A percentile compares a stretch with the other conserved stretches of the same genome.
phyloP scores from a whole-genome alignment of 2,797 vertebrate genomes.

The Falco cherrug region DNA sequence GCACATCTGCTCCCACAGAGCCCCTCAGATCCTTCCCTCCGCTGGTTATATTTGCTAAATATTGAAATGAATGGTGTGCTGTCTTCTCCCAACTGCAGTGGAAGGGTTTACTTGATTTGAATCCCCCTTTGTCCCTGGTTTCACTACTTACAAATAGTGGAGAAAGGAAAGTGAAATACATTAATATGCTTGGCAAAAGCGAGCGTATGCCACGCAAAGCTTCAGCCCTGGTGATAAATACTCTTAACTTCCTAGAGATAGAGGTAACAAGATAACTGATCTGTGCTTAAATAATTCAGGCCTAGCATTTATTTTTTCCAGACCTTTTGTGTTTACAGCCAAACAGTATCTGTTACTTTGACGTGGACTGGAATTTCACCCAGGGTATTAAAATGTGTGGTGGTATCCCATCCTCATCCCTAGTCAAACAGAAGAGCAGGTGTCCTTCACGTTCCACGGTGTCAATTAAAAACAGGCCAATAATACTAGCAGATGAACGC shows the following conservation, averaged over 20 bases:
- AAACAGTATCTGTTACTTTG: constrained; percentile 49
- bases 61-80: not conserved
- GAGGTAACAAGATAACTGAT: constrained; percentile 48
- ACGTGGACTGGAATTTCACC: constrained; percentile 75
- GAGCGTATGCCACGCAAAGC: not conserved
- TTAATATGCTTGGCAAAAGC: not conserved
- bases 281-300: constrained; percentile 76
- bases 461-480: not conserved
- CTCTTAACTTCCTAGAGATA: constrained; percentile 2
- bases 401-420: constrained; percentile 13
- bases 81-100: not conserved
- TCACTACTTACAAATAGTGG: not conserved
- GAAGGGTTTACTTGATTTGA: not conserved
- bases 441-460: not conserved
- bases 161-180: not conserved
- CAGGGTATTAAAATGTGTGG: constrained; percentile 58
- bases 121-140: not conserved
- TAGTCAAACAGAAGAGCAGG: not conserved
- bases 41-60: not conserved
- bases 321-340: constrained; percentile 66
- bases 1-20: not conserved
- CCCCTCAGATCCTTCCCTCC: not conserved
- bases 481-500: not conserved
- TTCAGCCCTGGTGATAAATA: not conserved
- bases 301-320: constrained; percentile 66